Evolutionary conservation across 2,888 invertebrate species (phyloP), one percentile per base, ranked within the genome.

Genomic region (Ochropacha duplaris): DNA sequence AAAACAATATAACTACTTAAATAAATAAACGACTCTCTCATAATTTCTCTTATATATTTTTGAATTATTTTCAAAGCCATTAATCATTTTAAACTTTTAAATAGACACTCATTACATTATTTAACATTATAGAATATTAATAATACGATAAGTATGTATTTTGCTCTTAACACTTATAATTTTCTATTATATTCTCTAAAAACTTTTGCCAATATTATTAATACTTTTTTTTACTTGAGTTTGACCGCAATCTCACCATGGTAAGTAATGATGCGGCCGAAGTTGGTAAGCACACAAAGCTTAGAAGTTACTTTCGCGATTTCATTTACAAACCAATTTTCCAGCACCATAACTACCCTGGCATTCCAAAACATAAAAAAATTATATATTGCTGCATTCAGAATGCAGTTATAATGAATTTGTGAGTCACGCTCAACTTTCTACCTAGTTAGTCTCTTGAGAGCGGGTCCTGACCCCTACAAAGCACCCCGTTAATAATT

Each of bases 301-400:
- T n/a, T n/a, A n/a, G n/a, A n/a, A n/a, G n/a, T n/a, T n/a, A n/a
- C 16, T 31, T 19, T 9, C 16, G 16, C n/a, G 8, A 44, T 44
- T 19, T 44, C n/a, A 4, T 16, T 44, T 9, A 44, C 19, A 16
- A 44, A 44, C 16, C 44, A 19, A 19, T 44, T 44, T 44, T 19
- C 79, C 82, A 87, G 86, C 87, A 88, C 86, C 87, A 71, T 72
- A 73, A 70, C 72, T 79, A 87, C 86, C 84, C 86, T 87, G 86
- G 71, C 76, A 72, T 56, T 67, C 69, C 67, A 68, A 65, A 67
- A 60, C 50, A 24, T 22, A 26, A 49, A 26, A 49, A 26, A 49
- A n/a, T 54, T 57, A 9, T 31, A 34, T n/a, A 14, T 22, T 55
- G 24, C 14, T 22, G 16, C 19, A 2, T 24, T n/a, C n/a, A n/a